Evolutionary conservation across 2,888 invertebrate genomes (phyloP).

Genomic region (Epinotia demarniana): DNA sequence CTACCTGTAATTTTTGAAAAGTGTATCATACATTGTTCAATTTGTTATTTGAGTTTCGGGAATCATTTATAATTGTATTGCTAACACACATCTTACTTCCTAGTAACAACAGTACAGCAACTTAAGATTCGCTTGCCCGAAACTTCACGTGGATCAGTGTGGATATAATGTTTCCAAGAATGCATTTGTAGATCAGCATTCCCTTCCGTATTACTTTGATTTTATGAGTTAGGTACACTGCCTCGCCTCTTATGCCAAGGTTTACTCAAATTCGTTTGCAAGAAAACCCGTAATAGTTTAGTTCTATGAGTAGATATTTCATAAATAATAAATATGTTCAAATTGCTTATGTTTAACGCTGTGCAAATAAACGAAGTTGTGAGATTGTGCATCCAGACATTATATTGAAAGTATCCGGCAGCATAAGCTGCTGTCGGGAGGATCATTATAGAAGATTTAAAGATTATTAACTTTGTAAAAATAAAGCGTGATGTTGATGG

Average conservation of each 20-base stretch:
- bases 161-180: slow-evolving; percentile 1
- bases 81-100: too few relatives aligned
- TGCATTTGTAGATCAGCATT: slow-evolving; percentile 5
- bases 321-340: slow-evolving; percentile 8
- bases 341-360: slow-evolving; percentile 17
- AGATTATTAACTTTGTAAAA: not conserved
- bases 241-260: not conserved
- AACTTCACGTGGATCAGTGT: slow-evolving; percentile 1
- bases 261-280: slow-evolving; percentile 10
- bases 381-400: not conserved
- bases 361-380: slow-evolving; percentile 1
- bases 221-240: not conserved
- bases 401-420: not conserved
- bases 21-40: too few relatives aligned
- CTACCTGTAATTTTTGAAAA: slow-evolving; percentile 8
- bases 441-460: not conserved
- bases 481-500: not conserved
- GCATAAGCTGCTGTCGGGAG: not conserved
- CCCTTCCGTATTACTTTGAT: slow-evolving; percentile 16
- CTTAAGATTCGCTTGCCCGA: not conserved
- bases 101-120: too few relatives aligned
- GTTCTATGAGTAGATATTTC: slow-evolving; percentile 17
- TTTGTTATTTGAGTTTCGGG: too few relatives aligned
- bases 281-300: not conserved
- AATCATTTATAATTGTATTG: too few relatives aligned